These are phyloP conservation scores for Pseudomyrmex gracilis DNA, from an alignment of 1,140 invertebrate species.

Conservation along the genomic window DNA sequence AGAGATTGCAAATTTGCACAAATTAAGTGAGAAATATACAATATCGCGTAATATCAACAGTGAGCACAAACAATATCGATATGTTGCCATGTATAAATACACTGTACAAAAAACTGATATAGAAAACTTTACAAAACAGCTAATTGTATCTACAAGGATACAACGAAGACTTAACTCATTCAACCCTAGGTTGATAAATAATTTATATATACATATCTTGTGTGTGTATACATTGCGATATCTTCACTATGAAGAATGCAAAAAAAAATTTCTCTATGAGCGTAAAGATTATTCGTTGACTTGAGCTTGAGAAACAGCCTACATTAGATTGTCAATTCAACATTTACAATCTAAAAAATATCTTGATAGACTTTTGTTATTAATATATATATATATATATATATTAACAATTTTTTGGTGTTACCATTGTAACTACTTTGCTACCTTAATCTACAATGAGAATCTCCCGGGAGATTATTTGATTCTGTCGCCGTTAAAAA, in stretches of 20 bases:
- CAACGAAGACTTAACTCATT: conserved; percentile 40
- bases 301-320: conserved; percentile 12
- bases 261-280: conserved; percentile 10
- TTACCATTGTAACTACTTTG: conserved; percentile 25
- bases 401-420: conserved; percentile 29
- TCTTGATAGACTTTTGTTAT: conserved; percentile 8
- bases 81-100: conserved; percentile 40
- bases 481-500: conserved; percentile 58
- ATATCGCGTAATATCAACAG: conserved; percentile 35
- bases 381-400: conserved; percentile 22
- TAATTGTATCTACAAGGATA: conserved; percentile 41
- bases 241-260: conserved; percentile 27
- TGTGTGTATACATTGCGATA: conserved; percentile 5
- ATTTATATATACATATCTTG: conserved; percentile 27
- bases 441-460: not conserved
- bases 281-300: conserved; percentile 19
- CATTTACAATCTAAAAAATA: conserved; percentile 27
- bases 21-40: not conserved
- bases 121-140: conserved; percentile 55
- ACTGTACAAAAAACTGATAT: conserved; percentile 53
- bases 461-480: conserved; percentile 41
- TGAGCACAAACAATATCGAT: conserved; percentile 39
- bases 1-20: conserved; percentile 16
- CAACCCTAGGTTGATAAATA: conserved; percentile 38
- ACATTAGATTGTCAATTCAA: conserved; percentile 48